Percentiles rank a stretch among this genome's conserved stretches.
phyloP scores from a whole-genome alignment of 2,797 vertebrate species.

The Pangasius mekongensis region DNA sequence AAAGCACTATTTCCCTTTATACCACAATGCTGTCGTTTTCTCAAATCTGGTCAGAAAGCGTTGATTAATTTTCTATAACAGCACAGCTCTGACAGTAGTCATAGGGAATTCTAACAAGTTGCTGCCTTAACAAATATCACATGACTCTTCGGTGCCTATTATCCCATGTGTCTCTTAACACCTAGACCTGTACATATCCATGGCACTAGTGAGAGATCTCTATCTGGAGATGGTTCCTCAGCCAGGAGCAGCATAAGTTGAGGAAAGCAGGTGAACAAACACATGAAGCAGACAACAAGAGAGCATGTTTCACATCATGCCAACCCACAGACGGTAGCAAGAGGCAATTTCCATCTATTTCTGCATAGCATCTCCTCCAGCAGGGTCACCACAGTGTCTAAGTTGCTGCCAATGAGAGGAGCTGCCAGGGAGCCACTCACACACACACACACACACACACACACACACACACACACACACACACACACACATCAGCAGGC shows the following conservation, averaged over 20 bases:
- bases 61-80: not conserved
- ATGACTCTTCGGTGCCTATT: not conserved
- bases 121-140: not conserved
- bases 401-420: conserved; percentile 64
- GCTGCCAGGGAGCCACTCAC: conserved; percentile 64
- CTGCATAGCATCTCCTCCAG: conserved; percentile 63
- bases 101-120: not conserved
- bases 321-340: conserved; percentile 61
- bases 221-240: conserved; percentile 26
- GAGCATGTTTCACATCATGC: conserved; percentile 51
- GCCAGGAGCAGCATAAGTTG: conserved; percentile 18
- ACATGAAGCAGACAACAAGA: conserved; percentile 47
- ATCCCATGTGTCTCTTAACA: not conserved
- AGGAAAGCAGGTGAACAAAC: conserved; percentile 29
- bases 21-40: not conserved
- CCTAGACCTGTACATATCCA: conserved; percentile 22
- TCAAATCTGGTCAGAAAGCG: not conserved
- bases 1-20: not conserved
- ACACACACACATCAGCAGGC: conserved; percentile 42
- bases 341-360: conserved; percentile 72
- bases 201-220: conserved; percentile 26
- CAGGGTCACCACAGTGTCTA: conserved; percentile 61
- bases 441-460: conserved; percentile 27
- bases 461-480: conserved; percentile 28
- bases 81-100: not conserved